Conservation (phyloP, 2,888 invertebrate species). For the Orthonevra nobilis region DNA sequence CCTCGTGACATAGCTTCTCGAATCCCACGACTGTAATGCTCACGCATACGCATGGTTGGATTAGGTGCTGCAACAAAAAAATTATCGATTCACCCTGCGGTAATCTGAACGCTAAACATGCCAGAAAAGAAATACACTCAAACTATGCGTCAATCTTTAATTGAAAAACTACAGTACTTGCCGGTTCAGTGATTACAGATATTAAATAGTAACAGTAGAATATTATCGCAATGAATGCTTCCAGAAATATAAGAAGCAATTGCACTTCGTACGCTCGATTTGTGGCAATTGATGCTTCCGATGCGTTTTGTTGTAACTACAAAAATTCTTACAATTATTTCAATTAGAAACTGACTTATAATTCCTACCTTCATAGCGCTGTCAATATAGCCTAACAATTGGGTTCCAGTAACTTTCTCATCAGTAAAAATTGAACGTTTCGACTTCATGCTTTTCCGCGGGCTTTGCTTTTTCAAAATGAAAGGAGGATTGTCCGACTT, state of each 20-base stretch:
- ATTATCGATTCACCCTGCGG: not conserved
- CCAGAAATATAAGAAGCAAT: conserved; percentile 43
- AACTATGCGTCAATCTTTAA: too few species aligned
- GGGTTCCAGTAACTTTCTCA: not conserved
- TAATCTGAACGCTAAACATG: conserved; percentile 55
- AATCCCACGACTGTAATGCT: conserved; percentile 18
- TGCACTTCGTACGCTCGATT: conserved; percentile 16
- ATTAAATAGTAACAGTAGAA: conserved; percentile 45
- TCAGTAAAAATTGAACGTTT: not conserved
- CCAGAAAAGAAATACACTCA: too few species aligned
- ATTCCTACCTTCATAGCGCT: conserved; percentile 45
- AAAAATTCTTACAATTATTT: not conserved
- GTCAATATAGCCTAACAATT: conserved; percentile 24
- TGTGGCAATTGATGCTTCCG: conserved; percentile 16
- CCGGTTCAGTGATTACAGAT: conserved; percentile 24
- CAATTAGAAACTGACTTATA: not conserved
- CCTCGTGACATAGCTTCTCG: conserved; percentile 2
- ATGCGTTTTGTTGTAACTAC: conserved; percentile 43
- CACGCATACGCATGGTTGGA: conserved; percentile 22
- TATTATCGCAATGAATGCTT: conserved; percentile 40
- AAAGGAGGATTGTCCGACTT: not conserved
- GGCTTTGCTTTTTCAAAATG: not conserved
- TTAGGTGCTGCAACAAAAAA: conserved; percentile 30
- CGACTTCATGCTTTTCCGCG: too few species aligned
- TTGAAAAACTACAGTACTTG: too few species aligned